Base-by-base conservation (phyloP, 92 coral and sea anemone genomes). In the Heteractis magnifica region DNA sequence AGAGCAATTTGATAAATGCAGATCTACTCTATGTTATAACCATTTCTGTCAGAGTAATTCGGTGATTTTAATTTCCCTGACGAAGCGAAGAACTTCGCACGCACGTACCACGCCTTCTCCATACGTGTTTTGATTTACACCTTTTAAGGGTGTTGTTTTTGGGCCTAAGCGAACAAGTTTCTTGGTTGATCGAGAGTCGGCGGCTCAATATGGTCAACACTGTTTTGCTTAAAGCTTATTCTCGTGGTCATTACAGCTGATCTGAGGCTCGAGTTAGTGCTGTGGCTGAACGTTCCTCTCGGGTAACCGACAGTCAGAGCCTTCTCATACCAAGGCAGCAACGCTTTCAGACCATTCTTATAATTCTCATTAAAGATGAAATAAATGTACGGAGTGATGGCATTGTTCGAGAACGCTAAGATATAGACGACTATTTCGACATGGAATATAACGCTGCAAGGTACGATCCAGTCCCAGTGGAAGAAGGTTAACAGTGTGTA, bases 321-420 rank as follows among this genome's bases (percentile, higher is more conserved):
- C 20, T 52, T 76, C 72, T 85, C 88, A 51, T 78, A 85, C 88
- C 88, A 85, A 6, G 88, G 88, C 49, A 85, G 55, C 15, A 85
- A 18, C 6, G 77, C 88, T 70, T 78, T 85, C 3, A 85, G 83
- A 0, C 88, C 88, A 20, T 85, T 85, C 41, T 79, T 77, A 49
- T 85, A 85, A 52, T 85, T 85, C 72, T 85, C 83, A 76, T 85
- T 85, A 72, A 85, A 85, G 64, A 78, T 51, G 77, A 85, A 85
- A 62, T 85, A 85, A 8, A 85, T 85, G 70, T 64, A 77, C 6
- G 88, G 88, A 14, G 88, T 85, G 23, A 85, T 85, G 15, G 88
- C 88, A 60, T 79, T 64, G 72, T 85, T 85, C 20, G 83, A 59
- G 49, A 65, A 85, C 1, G 88, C 88, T 3, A 85, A 11, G 23